Conservation (phyloP, 2,113 vertebrate species). For the Dunckerocampus dactyliophorus region DNA sequence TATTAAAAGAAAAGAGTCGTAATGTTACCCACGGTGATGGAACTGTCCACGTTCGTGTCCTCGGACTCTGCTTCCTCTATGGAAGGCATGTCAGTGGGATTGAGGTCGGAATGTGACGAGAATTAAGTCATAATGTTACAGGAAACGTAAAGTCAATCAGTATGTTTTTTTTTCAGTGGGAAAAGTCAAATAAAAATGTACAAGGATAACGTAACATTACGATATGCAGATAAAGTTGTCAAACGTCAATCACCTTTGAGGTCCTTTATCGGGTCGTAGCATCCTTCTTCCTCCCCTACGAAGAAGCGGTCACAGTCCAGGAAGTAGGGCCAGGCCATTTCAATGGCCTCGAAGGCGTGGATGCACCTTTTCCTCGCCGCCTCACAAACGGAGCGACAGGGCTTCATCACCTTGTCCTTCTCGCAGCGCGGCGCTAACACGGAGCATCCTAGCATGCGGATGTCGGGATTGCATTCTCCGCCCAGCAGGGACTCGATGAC, state of each 20-base stretch:
- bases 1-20: too few species aligned
- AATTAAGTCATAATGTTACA: too few species aligned
- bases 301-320: constrained; percentile 89
- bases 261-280: constrained; percentile 83
- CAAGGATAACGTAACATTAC: too few species aligned
- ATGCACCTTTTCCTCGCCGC: constrained; percentile 73
- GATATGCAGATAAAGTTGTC: too few species aligned
- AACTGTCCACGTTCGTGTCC: too few species aligned
- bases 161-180: too few species aligned
- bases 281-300: constrained; percentile 78
- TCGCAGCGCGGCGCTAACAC: constrained; percentile 84
- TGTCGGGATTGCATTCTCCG: constrained; percentile 84
- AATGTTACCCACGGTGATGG: too few species aligned
- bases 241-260: constrained; percentile 73
- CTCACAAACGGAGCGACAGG: constrained; percentile 82
- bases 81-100: too few species aligned
- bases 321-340: constrained; percentile 98
- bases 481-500: constrained; percentile 83
- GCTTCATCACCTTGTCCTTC: constrained; percentile 64
- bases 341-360: constrained; percentile 81
- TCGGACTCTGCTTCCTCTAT: too few species aligned
- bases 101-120: too few species aligned
- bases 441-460: constrained; percentile 86
- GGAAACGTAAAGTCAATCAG: too few species aligned
- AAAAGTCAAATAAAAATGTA: too few species aligned